Conservation (phyloP, 2,113 vertebrate genomes). For the Labeo catla region DNA sequence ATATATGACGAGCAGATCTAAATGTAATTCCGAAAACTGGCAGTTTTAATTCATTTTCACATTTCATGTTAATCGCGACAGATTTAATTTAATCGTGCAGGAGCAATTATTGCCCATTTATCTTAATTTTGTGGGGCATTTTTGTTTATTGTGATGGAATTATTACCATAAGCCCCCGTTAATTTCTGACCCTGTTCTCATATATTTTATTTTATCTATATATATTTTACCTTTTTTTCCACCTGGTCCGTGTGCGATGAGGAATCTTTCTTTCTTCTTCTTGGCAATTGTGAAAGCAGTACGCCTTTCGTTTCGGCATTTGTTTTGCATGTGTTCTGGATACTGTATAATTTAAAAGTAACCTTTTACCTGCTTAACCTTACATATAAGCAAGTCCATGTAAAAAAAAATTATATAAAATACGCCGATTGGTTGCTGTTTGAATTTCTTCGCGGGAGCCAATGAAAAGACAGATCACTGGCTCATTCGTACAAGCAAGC, state of each 20-base stretch:
- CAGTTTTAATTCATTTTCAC: no score
- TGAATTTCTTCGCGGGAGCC: not conserved
- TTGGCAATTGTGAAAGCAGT: not conserved
- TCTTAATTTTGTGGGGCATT: no score
- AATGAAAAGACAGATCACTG: not conserved
- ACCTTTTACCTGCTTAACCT: not conserved
- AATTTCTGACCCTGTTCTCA: no score
- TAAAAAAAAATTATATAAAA: not conserved
- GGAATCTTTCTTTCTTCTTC: conserved; percentile 15
- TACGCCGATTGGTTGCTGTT: not conserved
- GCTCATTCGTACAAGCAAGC: not conserved
- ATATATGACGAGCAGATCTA: not conserved
- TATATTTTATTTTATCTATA: no score
- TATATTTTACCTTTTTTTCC: not conserved
- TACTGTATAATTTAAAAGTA: no score
- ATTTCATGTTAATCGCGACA: no score
- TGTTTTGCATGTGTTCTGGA: no score
- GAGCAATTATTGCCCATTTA: no score
- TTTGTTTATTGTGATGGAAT: no score
- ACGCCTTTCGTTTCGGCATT: not conserved
- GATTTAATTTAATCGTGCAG: no score
- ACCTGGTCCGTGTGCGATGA: not conserved
- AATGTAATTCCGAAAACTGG: no score
- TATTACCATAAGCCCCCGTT: no score
- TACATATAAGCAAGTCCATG: not conserved